Conservation (phyloP, 2,888 invertebrate species). For the Willowsia nigromaculata region DNA sequence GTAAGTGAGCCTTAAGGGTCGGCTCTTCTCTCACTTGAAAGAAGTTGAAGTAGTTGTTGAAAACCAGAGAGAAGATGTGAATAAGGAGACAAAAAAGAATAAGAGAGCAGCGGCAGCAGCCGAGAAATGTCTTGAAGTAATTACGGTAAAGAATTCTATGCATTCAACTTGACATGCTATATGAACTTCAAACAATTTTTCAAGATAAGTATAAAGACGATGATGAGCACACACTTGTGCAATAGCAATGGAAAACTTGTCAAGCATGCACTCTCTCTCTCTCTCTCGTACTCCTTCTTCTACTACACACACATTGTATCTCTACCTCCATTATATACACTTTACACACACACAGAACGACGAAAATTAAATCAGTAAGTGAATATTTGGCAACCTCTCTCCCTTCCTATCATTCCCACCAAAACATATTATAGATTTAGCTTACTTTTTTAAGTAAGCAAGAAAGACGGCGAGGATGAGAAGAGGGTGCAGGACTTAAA, state of each 20-base stretch:
- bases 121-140: slow-evolving; percentile 27
- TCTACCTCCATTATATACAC: background rate
- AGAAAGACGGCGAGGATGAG: background rate
- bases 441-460: background rate
- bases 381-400: slow-evolving; percentile 65
- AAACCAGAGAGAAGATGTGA: background rate
- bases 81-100: background rate
- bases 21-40: slow-evolving; percentile 8
- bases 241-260: background rate
- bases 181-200: slow-evolving; percentile 57
- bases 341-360: background rate
- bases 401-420: background rate
- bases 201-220: slow-evolving; percentile 12
- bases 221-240: background rate
- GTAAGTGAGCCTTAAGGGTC: slow-evolving; percentile 4
- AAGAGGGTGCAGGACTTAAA: background rate
- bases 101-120: background rate
- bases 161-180: slow-evolving; percentile 41
- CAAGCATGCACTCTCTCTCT: background rate
- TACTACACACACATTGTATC: background rate
- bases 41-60: background rate
- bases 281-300: no score
- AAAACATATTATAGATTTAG: background rate
- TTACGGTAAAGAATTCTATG: slow-evolving; percentile 27
- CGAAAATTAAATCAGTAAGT: slow-evolving; percentile 56